Base-by-base conservation (phyloP, 2,888 invertebrate species). In the Lycocerus yunnanus region DNA sequence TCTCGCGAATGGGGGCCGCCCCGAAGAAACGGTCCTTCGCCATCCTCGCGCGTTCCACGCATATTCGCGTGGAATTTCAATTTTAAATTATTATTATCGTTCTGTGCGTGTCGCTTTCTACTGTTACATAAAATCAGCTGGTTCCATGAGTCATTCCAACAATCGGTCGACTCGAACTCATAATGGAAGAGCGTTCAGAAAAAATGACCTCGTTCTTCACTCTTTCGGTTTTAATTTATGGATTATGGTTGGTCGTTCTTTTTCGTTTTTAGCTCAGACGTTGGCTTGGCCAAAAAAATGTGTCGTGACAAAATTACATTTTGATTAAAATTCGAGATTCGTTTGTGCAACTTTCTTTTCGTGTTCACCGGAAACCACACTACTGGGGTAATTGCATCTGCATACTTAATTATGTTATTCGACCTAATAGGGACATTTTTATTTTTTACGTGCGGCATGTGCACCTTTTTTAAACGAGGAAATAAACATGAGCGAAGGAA, bases 71-170 rank as follows among this genome's bases (percentile, higher is more conserved):
- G 58, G 58, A 58, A 65, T 58, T 70, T 43, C 65, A 15, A 69
- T 43, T 60, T 61, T 11, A 27, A 70, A 65, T 58, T 15, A 24
- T 24, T 24, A 21, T 21, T 20, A n/a, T n/a, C n/a, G 21, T 59
- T 24, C 14, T 61, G 61, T 69, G 69, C 69, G 69, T 66, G 70
- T 66, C 16, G 20, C 61, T 63, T 63, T 63, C 61, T 63, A 63
- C 61, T 63, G 61, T 63, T 70, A 65, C 70, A 65, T 70, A 66
- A 69, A 69, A 20, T 70, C 70, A 70, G 70, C 70, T 70, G 70
- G 4, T 18, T 59, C 18, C 20, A 6, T 65, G 63, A 63, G 15
- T 63, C 61, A 63, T 9, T n/a, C 15, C 16, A 63, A n/a, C 20
- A 18, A 63, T 63, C 20, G 61, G 61, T 61, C 61, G 61, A n/a